Percentiles rank a stretch among this genome's conserved stretches.
These are phyloP conservation scores for Fregetta grallaria DNA, from an alignment of 2,113 vertebrate genomes.

Conservation along the genomic window DNA sequence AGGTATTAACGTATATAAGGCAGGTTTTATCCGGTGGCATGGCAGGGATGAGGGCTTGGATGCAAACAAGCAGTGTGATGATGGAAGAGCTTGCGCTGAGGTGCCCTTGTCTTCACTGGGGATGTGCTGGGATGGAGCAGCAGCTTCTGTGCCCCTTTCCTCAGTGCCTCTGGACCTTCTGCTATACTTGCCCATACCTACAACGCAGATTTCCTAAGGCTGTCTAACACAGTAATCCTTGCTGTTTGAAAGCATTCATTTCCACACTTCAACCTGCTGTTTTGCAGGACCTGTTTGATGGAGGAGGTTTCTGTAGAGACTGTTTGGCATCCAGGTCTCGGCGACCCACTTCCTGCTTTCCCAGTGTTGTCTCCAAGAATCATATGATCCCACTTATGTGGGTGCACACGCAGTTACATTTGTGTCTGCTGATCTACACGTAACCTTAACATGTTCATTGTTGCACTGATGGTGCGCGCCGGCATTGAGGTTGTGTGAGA, in stretches of 20 bases:
- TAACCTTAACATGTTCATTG: neutral
- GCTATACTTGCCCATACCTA: neutral
- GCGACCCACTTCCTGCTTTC: slow-evolving; percentile 27
- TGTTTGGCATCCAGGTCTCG: slow-evolving; percentile 10
- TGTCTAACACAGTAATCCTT: neutral
- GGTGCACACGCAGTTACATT: neutral
- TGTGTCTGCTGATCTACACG: neutral
- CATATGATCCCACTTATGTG: neutral
- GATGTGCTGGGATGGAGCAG: neutral
- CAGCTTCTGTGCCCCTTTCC: neutral
- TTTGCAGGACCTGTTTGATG: neutral
- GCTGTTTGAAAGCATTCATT: neutral
- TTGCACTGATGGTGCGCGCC: neutral
- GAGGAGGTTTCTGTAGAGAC: neutral
- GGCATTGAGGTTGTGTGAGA: neutral
- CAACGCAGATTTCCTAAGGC: neutral
- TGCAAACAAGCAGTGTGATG: neutral
- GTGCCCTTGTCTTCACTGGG: neutral
- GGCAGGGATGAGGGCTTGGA: neutral
- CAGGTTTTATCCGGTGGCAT: neutral
- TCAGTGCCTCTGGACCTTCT: neutral
- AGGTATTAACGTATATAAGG: slow-evolving; percentile 13
- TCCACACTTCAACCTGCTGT: neutral
- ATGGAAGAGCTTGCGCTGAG: neutral
- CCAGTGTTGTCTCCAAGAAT: neutral